These are phyloP conservation scores for Synchiropus splendidus DNA, from an alignment of 2,113 vertebrate genomes.

Conservation along the genomic window DNA sequence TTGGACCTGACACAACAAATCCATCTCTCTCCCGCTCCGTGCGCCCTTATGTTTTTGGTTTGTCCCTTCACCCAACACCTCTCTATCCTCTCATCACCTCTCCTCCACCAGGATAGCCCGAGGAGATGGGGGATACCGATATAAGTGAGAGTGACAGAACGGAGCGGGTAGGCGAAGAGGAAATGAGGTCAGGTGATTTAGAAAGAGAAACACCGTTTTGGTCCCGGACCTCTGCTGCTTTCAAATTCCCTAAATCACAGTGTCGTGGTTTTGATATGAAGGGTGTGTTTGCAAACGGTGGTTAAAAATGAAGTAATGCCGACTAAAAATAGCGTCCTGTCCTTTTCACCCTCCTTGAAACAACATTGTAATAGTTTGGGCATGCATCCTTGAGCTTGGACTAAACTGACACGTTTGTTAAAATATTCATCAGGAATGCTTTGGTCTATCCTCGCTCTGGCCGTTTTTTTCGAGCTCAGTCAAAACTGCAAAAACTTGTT, in stretches of 20 bases:
- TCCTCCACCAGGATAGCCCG: slow-evolving; percentile 19
- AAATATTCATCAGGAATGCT: background rate
- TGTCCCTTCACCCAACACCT: slow-evolving; percentile 19
- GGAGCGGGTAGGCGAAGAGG: slow-evolving; percentile 16
- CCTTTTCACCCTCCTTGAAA: background rate
- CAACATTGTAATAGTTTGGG: background rate
- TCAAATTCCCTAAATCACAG: background rate
- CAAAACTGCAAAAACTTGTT: background rate
- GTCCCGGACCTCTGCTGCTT: too few species aligned
- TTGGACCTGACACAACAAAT: slow-evolving; percentile 7
- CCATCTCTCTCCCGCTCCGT: slow-evolving; percentile 1
- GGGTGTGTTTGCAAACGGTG: background rate
- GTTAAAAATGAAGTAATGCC: too few species aligned
- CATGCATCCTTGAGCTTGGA: background rate
- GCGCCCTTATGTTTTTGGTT: slow-evolving; percentile 9
- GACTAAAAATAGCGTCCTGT: background rate
- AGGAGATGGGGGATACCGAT: slow-evolving; percentile 9
- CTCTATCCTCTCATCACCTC: slow-evolving; percentile 34
- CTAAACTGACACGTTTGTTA: background rate
- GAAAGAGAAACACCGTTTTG: background rate
- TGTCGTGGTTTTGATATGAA: background rate
- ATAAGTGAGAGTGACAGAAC: slow-evolving; percentile 26
- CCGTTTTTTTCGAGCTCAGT: background rate
- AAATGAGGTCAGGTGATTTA: slow-evolving; percentile 11
- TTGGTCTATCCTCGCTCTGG: too few species aligned